Evolutionary conservation across 2,888 invertebrate genomes (phyloP).

Genomic region (Athetis lepigone): DNA sequence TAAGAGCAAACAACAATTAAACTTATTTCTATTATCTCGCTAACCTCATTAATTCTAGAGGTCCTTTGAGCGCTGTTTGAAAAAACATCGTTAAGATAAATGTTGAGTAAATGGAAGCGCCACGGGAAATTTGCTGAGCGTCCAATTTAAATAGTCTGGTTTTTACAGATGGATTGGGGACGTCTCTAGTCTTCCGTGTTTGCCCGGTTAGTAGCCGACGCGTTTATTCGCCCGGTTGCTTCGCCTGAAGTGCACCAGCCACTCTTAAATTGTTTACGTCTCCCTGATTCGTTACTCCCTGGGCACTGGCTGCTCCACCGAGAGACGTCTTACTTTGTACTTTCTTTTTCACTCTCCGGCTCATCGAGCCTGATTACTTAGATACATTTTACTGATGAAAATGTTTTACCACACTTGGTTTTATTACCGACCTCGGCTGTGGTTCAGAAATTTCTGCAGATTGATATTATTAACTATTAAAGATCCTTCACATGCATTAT

Average conservation of each 20-base stretch:
- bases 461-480: slow-evolving; percentile 50
- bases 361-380: slow-evolving; percentile 59
- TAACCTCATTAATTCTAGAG: slow-evolving; percentile 68
- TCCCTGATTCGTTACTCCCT: slow-evolving; percentile 70
- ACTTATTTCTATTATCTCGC: slow-evolving; percentile 66
- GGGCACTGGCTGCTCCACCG: slow-evolving; percentile 57
- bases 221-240: slow-evolving; percentile 80
- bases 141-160: slow-evolving; percentile 70
- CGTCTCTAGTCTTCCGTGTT: slow-evolving; percentile 69
- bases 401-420: slow-evolving; percentile 36
- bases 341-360: slow-evolving; percentile 60
- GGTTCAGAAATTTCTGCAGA: slow-evolving; percentile 32
- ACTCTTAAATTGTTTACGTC: slow-evolving; percentile 84
- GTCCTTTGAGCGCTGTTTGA: slow-evolving; percentile 65
- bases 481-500: slow-evolving; percentile 54
- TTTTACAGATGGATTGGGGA: slow-evolving; percentile 63
- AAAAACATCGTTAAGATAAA: slow-evolving; percentile 70
- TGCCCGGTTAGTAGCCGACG: slow-evolving; percentile 71
- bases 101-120: slow-evolving; percentile 62
- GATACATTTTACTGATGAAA: slow-evolving; percentile 32
- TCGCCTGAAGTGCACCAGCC: slow-evolving; percentile 76
- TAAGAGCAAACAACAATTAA: slow-evolving; percentile 60
- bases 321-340: slow-evolving; percentile 65
- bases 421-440: slow-evolving; percentile 20
- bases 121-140: slow-evolving; percentile 63